A percentile compares a stretch with the other conserved stretches of the same genome.
Evolutionary conservation across 2,888 invertebrate species (phyloP).

Genomic region (Julus scandinavius): DNA sequence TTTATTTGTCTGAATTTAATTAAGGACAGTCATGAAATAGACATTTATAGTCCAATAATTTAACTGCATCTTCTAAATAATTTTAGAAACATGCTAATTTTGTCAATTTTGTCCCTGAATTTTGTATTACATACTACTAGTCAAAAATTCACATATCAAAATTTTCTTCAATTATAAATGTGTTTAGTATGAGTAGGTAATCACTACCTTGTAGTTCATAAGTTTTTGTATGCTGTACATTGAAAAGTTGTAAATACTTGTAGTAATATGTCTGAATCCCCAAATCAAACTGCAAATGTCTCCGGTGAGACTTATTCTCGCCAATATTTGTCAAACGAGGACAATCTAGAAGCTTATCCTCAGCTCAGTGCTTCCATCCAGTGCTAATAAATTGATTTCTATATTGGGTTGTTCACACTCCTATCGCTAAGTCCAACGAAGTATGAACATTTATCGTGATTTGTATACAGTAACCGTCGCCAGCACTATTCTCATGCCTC

Average conservation of each 20-base stretch:
- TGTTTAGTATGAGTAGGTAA: too few species aligned
- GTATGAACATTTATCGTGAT: background rate
- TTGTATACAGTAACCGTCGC: background rate
- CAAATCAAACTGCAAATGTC: background rate
- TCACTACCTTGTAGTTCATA: too few species aligned
- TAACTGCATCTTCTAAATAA: too few species aligned
- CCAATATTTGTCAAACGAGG: background rate
- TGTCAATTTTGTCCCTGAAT: too few species aligned
- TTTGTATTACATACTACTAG: too few species aligned
- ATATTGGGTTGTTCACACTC: background rate
- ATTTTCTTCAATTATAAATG: too few species aligned
- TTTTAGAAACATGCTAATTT: too few species aligned
- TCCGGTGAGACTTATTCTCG: background rate
- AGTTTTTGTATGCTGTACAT: too few species aligned
- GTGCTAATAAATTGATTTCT: constrained; percentile 11
- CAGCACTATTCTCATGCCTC: background rate
- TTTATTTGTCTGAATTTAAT: too few species aligned
- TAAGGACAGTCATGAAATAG: too few species aligned
- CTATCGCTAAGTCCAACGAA: background rate
- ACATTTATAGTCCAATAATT: too few species aligned
- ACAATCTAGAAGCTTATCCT: background rate
- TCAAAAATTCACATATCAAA: too few species aligned
- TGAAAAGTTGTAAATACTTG: background rate
- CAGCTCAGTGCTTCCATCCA: background rate
- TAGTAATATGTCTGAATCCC: background rate